Percentiles rank a stretch among this genome's conserved stretches.
These are phyloP conservation scores for Mastigias papua DNA, from an alignment of 30 jellyfish, hydroid and myxozoan genomes.

Conservation along the genomic window DNA sequence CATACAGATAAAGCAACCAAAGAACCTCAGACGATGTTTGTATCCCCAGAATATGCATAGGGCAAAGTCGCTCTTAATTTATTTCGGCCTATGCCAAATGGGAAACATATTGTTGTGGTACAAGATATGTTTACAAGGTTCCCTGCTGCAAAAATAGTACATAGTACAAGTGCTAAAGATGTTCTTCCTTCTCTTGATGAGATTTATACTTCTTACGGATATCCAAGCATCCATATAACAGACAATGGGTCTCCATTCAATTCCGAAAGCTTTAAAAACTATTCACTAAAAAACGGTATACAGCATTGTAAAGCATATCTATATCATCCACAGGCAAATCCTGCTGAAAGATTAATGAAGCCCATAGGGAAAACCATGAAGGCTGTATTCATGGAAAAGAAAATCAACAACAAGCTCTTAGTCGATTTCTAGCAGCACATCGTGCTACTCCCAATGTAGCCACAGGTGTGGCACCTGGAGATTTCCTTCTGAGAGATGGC, in stretches of 20 bases:
- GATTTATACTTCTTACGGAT: conserved; percentile 44
- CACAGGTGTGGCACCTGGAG: conserved; percentile 74
- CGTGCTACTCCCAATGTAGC: conserved; percentile 65
- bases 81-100: conserved; percentile 76
- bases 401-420: conserved; percentile 36
- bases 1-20: conserved; percentile 28
- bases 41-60: conserved; percentile 61
- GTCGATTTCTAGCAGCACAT: conserved; percentile 27
- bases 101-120: conserved; percentile 56
- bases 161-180: conserved; percentile 44
- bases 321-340: conserved; percentile 67
- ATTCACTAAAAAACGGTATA: conserved; percentile 1
- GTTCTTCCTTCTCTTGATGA: conserved; percentile 51
- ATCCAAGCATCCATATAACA: conserved; percentile 47
- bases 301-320: conserved; percentile 11
- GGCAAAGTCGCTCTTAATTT: conserved; percentile 61
- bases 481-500: conserved; percentile 56
- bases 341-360: conserved; percentile 68
- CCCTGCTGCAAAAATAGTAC: conserved; percentile 68
- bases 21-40: conserved; percentile 52
- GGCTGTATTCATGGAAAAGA: conserved; percentile 18
- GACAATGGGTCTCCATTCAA: conserved; percentile 71
- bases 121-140: too few species aligned
- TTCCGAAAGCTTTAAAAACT: not conserved
- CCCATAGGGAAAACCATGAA: conserved; percentile 70